Evolutionary conservation across 1,140 invertebrate genomes (phyloP).

Genomic region (Himalopsyche phryganea): DNA sequence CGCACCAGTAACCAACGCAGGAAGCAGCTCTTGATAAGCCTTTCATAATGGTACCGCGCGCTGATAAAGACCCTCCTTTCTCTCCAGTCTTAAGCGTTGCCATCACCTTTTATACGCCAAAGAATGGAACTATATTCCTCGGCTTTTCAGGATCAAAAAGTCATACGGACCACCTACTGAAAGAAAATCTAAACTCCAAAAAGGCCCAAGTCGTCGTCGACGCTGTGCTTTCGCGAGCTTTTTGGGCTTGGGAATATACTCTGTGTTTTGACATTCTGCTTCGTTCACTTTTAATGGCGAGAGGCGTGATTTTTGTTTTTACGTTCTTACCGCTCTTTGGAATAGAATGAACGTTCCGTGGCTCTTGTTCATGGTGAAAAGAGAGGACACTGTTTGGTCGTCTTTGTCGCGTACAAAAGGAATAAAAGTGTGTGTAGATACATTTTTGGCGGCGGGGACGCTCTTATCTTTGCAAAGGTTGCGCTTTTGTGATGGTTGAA

Average conservation of each 20-base stretch:
- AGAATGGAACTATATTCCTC: conserved; percentile 35
- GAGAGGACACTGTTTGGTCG: conserved; percentile 27
- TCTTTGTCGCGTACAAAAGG: conserved; percentile 30
- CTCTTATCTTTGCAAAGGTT: conserved; percentile 34
- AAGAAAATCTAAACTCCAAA: conserved; percentile 42
- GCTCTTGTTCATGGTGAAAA: conserved; percentile 33
- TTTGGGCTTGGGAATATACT: background rate
- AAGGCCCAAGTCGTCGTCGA: conserved; percentile 38
- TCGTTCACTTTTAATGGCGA: conserved; percentile 29
- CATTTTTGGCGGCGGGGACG: conserved; percentile 2
- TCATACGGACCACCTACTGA: conserved; percentile 20
- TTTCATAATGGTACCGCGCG: conserved; percentile 47
- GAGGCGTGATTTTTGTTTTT: conserved; percentile 36
- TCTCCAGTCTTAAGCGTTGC: conserved; percentile 40
- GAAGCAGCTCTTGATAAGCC: conserved; percentile 50
- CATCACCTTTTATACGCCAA: conserved; percentile 34
- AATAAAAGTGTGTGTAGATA: conserved; percentile 19
- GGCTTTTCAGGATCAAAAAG: conserved; percentile 37
- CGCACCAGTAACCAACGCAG: conserved; percentile 38
- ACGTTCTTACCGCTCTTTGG: conserved; percentile 29
- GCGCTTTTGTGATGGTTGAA: conserved; percentile 31
- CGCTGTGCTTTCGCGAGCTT: conserved; percentile 3
- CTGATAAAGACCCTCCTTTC: conserved; percentile 52
- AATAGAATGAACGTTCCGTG: conserved; percentile 25
- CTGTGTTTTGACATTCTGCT: conserved; percentile 17